Conservation (phyloP, 23 tunicate species). For the Aplidium turbinatum region DNA sequence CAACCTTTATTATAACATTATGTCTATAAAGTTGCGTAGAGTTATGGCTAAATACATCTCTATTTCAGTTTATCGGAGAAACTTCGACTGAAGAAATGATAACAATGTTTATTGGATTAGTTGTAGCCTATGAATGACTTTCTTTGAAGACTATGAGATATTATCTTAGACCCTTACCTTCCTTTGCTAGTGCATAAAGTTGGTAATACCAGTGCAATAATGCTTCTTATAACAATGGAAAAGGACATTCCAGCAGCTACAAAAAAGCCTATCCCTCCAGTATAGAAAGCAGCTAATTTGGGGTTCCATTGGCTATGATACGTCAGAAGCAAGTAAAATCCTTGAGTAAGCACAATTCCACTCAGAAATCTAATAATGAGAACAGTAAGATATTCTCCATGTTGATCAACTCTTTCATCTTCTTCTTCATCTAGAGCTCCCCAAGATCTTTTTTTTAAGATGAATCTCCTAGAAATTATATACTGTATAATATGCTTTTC, state of each 20-base stretch:
- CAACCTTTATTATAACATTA: too few species aligned
- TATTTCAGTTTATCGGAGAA: too few species aligned
- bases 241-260: slow-evolving; percentile 80
- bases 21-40: too few species aligned
- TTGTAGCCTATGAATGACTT: too few species aligned
- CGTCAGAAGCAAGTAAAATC: slow-evolving; percentile 56
- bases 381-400: slow-evolving; percentile 6
- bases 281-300: slow-evolving; percentile 46
- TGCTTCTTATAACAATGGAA: slow-evolving; percentile 55
- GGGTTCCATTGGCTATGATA: slow-evolving; percentile 79
- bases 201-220: slow-evolving; percentile 62
- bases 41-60: too few species aligned
- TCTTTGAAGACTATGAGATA: too few species aligned
- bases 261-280: slow-evolving; percentile 63
- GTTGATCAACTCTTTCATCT: slow-evolving; percentile 17
- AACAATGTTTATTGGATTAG: too few species aligned
- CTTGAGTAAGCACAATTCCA: slow-evolving; percentile 65
- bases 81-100: too few species aligned
- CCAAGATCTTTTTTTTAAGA: slow-evolving; percentile 40
- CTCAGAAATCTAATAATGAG: slow-evolving; percentile 57
- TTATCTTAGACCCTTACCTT: slow-evolving; percentile 51
- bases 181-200: slow-evolving; percentile 81
- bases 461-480: slow-evolving; percentile 46
- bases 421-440: slow-evolving; percentile 27
- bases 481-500: too few species aligned